phyloP scores from a whole-genome alignment of 2,888 invertebrate genomes.

The Dendrolimus pini region DNA sequence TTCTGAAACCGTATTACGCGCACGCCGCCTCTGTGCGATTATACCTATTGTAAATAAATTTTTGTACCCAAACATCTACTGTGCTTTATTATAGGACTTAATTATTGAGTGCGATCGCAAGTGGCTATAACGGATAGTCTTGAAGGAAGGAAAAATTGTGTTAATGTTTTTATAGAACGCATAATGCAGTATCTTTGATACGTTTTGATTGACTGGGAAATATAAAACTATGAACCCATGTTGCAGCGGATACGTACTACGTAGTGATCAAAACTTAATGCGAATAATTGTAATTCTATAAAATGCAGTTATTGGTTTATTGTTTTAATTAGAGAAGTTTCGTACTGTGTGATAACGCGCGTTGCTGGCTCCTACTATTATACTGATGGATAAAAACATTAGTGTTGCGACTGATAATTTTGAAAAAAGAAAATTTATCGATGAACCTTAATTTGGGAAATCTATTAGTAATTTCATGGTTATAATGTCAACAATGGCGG shows the following conservation, averaged over 20 bases:
- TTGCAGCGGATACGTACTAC: conserved; percentile 16
- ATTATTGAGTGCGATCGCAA: conserved; percentile 25
- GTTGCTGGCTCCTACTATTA: conserved; percentile 1
- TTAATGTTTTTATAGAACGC: conserved; percentile 25
- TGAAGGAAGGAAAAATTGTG: conserved; percentile 11
- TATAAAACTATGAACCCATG: conserved; percentile 25
- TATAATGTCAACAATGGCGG: conserved; percentile 70
- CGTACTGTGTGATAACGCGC: not conserved
- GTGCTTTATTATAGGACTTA: conserved; percentile 32
- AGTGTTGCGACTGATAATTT: conserved; percentile 19
- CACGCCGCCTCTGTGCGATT: conserved; percentile 71
- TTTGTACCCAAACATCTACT: conserved; percentile 45
- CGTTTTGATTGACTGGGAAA: conserved; percentile 38
- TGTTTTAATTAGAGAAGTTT: conserved; percentile 6
- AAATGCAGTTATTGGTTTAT: conserved; percentile 7
- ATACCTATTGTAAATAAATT: conserved; percentile 55
- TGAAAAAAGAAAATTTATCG: conserved; percentile 11
- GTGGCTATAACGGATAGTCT: conserved; percentile 4
- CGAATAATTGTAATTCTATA: conserved; percentile 14
- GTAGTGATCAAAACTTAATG: conserved; percentile 14
- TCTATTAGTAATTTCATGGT: conserved; percentile 43
- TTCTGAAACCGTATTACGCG: conserved; percentile 39
- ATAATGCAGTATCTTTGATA: conserved; percentile 45
- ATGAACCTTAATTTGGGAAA: conserved; percentile 32
- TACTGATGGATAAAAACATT: conserved; percentile 34